A percentile compares a stretch with the other conserved stretches of the same genome.
These are phyloP conservation scores for Cheilosia urbana DNA, from an alignment of 2,888 invertebrate species.

Conservation along the genomic window DNA sequence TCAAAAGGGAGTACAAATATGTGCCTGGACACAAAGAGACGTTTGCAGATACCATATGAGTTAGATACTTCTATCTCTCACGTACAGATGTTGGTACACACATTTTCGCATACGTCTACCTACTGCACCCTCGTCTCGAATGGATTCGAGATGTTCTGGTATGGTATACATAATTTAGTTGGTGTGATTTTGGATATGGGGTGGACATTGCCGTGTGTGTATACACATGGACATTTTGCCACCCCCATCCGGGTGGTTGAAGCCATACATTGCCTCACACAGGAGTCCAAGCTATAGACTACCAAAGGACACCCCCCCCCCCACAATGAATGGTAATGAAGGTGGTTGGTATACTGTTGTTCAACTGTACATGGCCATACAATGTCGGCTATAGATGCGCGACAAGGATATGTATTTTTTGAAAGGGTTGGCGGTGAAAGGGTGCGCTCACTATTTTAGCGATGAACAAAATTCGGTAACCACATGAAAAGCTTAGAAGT, in stretches of 20 bases:
- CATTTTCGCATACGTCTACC: not conserved
- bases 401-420: slow-evolving; percentile 12
- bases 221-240: slow-evolving; percentile 60
- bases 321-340: slow-evolving; percentile 25
- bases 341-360: slow-evolving; percentile 60
- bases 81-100: slow-evolving; percentile 20
- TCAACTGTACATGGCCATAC: slow-evolving; percentile 45
- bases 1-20: slow-evolving; percentile 69
- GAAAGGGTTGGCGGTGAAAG: slow-evolving; percentile 23
- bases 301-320: slow-evolving; percentile 38
- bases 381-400: slow-evolving; percentile 27
- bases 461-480: slow-evolving; percentile 49
- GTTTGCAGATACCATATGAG: slow-evolving; percentile 66
- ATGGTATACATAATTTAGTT: slow-evolving; percentile 74
- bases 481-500: slow-evolving; percentile 25
- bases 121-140: slow-evolving; percentile 17
- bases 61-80: slow-evolving; percentile 63
- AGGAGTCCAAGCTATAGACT: slow-evolving; percentile 53
- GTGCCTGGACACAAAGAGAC: slow-evolving; percentile 72
- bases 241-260: slow-evolving; percentile 15
- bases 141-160: slow-evolving; percentile 53
- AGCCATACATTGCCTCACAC: slow-evolving; percentile 17
- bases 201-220: slow-evolving; percentile 67
- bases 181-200: slow-evolving; percentile 68
- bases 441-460: slow-evolving; percentile 39